Evolutionary conservation across 92 coral and sea anemone species (phyloP), one percentile per base, ranked within the genome.

Genomic region (Blastomussa wellsi): DNA sequence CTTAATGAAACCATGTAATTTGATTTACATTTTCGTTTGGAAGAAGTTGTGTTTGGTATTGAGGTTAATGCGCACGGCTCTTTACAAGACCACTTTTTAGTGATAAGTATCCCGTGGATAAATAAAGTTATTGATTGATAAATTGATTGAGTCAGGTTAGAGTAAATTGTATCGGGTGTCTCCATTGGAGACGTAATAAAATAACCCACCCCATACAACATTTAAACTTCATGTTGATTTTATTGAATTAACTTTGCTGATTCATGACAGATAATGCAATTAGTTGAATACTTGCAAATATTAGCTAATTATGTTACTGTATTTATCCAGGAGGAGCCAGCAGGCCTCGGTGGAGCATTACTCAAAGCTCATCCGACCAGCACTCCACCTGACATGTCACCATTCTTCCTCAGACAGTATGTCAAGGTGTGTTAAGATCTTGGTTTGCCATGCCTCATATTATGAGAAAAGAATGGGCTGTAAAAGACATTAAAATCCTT

Each of bases 341-440:
- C 89, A 29, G 91, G 88, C 48, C 83, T 91, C 7, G 87, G 95
- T 36, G 99, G 93, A 26, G 84, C 95, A 5, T 66, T 96, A 57
- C 87, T 96, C 7, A 96, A 96, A 79, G 93, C 99, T 28, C 99
- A 96, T 36, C 94, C 96, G 1, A 72, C 86, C 36, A 91, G 91
- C 74, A 90, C 98, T 36, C 96, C 99, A 48, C 98, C 98, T 15
- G 99, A 96, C 83, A 96, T 96, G 99, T 96, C 98, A 16, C 99
- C 99, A 59, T 96, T 96, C 91, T 96, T 96, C 77, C 91, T 96
- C 69, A 85, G 95, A 81, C 99, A 94, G 84, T 96, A 96, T 85
- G 99, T 96, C 79, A 96, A 96, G 96, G 99, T 96, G 74, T 29
- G 85, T 69, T 20, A 44, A 24, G 62, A 70, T 68, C 19, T 11